phyloP scores from a whole-genome alignment of 1,140 invertebrate genomes.

The Temnothorax nylanderi region DNA sequence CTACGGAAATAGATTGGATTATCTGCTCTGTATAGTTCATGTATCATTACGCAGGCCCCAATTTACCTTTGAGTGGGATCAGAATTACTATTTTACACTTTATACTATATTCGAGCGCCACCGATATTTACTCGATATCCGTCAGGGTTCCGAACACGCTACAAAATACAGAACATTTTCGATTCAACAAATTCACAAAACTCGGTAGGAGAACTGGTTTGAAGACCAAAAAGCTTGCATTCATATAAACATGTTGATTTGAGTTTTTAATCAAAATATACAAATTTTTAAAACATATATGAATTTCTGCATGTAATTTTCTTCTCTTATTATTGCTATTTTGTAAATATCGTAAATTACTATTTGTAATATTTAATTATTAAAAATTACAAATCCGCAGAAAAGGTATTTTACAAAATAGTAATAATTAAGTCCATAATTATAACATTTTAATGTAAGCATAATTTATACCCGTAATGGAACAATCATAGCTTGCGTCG shows the following conservation, averaged over 20 bases:
- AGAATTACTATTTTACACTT: slow-evolving; percentile 32
- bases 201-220: neutral
- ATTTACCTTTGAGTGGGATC: slow-evolving; percentile 45
- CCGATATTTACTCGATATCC: slow-evolving; percentile 46
- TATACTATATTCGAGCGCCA: neutral
- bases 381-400: no score
- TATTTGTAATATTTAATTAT: no score
- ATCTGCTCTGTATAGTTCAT: slow-evolving; percentile 6
- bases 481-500: neutral
- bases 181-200: slow-evolving; percentile 1
- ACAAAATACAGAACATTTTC: slow-evolving; percentile 12
- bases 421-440: neutral
- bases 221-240: neutral
- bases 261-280: neutral
- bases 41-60: neutral
- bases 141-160: neutral
- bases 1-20: slow-evolving; percentile 37
- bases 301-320: neutral
- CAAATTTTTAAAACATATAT: neutral
- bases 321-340: neutral
- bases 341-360: neutral
- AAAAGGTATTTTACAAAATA: no score
- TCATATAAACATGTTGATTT: slow-evolving; percentile 19
- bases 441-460: neutral
- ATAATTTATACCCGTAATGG: neutral